Evolutionary conservation across 2,888 invertebrate genomes (phyloP), one percentile per base, ranked within the genome.

Genomic region (Limnephilus marmoratus): DNA sequence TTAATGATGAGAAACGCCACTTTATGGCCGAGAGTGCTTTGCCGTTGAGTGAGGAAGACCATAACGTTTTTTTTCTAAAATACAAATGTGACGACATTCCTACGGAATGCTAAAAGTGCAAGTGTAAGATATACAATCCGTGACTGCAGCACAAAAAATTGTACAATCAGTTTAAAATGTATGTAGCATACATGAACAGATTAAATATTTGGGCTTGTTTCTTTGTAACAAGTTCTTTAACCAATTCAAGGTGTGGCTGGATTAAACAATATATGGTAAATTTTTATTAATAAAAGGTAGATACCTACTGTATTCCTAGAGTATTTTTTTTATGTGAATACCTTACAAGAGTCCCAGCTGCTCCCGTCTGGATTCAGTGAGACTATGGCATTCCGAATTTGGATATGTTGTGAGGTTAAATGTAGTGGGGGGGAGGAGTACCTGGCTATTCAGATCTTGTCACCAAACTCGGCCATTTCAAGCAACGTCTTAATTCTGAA

Each of bases 1-100:
- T 83, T 85, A 90, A 90, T 90, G 80, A 45, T 45, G 85, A 41
- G 85, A 85, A 81, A 90, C 49, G 80, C 87, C 87, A 87, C 24
- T 87, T 87, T 87, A 87, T 68, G 87, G 87, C 53, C 53, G 53
- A 89, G 87, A 87, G 87, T 53, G 29, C 87, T n/a, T 49, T 49
- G 87, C 31, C 12, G 53, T 31, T 49, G 53, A 87, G 87, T 87
- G 87, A 87, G 87, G 87, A 24, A 31, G 87, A n/a, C 87, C 34
- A 15, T 12, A 31, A 4, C 31, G n/a, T 68, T 68, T 85, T 85
- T 87, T 87, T 87, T 87, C 53, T 29, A 49, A 87, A 87, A 87
- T 53, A 41, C 53, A 12, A 29, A 87, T 53, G 87, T 87, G 87
- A 53, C 87, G 87, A 87, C 87, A 87, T 87, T 87, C 53, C 49